phyloP scores from a whole-genome alignment of 2,888 invertebrate genomes.

The Lomographa bimaculata region DNA sequence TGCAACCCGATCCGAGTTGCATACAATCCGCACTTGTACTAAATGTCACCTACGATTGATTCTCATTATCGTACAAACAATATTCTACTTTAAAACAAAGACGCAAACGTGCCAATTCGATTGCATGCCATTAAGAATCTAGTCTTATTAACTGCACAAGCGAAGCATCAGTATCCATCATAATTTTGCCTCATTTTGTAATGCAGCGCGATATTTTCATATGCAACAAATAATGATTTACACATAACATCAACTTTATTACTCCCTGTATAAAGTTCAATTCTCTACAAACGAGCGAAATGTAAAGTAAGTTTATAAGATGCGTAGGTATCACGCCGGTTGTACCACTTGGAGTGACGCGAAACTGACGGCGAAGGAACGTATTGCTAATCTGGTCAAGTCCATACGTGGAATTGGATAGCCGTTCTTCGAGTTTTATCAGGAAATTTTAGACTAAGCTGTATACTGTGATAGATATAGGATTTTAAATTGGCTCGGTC shows the following conservation, averaged over 20 bases:
- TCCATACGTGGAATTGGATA: slow-evolving; percentile 17
- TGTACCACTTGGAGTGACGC: slow-evolving; percentile 52
- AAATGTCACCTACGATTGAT: slow-evolving; percentile 48
- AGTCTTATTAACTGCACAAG: slow-evolving; percentile 73
- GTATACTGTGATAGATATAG: too few species aligned
- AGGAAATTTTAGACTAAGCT: neutral
- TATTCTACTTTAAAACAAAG: slow-evolving; percentile 33
- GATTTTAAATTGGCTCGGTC: too few species aligned
- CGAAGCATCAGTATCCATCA: slow-evolving; percentile 80
- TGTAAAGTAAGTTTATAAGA: slow-evolving; percentile 43
- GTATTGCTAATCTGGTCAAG: slow-evolving; percentile 19
- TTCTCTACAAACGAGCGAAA: too few species aligned
- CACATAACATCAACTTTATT: too few species aligned
- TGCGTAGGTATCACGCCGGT: slow-evolving; percentile 52
- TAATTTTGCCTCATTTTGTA: slow-evolving; percentile 81
- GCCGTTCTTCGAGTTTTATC: slow-evolving; percentile 2
- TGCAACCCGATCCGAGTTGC: slow-evolving; percentile 13
- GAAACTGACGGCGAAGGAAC: slow-evolving; percentile 23
- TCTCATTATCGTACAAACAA: slow-evolving; percentile 26
- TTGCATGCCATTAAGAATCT: slow-evolving; percentile 46
- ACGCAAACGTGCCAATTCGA: slow-evolving; percentile 29
- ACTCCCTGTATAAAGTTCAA: slow-evolving; percentile 45
- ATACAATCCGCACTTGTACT: slow-evolving; percentile 32
- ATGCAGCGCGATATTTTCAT: slow-evolving; percentile 72
- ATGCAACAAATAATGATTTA: too few species aligned